Conservation (phyloP, 2,797 vertebrate genomes). For the Melanotaenia pygmaea region DNA sequence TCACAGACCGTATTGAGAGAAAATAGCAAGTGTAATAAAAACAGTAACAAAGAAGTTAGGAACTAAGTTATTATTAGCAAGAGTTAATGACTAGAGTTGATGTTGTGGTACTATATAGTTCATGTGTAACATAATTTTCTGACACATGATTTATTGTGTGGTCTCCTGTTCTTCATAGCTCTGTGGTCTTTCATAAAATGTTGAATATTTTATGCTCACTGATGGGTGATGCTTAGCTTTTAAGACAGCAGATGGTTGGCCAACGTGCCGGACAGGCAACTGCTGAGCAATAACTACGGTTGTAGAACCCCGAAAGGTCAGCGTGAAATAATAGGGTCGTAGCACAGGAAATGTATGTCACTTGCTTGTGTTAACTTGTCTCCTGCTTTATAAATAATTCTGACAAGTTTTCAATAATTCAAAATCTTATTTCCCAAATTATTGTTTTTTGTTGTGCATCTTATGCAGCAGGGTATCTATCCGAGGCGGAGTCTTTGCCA, state of each 20-base stretch:
- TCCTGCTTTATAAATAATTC: not conserved
- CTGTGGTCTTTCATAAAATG: constrained; percentile 13
- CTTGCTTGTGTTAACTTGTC: not conserved
- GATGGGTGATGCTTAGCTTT: constrained; percentile 26
- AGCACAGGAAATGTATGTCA: not conserved
- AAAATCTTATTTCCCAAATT: not conserved
- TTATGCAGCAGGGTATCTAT: not conserved
- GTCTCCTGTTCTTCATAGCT: constrained; percentile 6
- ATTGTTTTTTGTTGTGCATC: not conserved
- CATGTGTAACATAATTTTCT: not conserved
- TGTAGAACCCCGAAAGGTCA: constrained; percentile 38
- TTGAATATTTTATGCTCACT: constrained; percentile 39
- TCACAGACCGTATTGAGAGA: too few species aligned
- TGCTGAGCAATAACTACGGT: constrained; percentile 38
- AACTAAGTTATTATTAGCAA: too few species aligned
- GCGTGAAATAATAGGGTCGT: not conserved
- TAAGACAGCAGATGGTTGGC: constrained; percentile 52
- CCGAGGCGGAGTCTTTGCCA: not conserved
- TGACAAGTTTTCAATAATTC: constrained; percentile 3
- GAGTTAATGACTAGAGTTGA: too few species aligned
- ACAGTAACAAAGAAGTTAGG: too few species aligned
- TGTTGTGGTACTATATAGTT: not conserved
- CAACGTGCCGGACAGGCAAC: constrained; percentile 25
- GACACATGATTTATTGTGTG: not conserved
- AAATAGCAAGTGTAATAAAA: too few species aligned